A percentile compares a stretch with the other conserved stretches of the same genome.
phyloP scores from a whole-genome alignment of 2,797 vertebrate genomes.

The Spea hammondii region DNA sequence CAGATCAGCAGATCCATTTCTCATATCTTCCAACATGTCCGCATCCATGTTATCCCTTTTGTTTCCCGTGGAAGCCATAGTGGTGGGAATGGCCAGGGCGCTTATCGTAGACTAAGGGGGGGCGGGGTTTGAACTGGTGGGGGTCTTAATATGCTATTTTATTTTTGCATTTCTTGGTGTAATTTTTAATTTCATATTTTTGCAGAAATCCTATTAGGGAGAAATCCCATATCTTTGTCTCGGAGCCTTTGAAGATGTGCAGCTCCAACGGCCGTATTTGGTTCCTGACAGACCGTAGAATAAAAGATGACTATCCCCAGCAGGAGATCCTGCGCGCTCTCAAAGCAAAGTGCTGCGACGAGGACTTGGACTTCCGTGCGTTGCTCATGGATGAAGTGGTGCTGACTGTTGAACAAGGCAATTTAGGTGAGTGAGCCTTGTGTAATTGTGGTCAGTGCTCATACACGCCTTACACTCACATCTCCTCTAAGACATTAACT shows the following conservation, averaged over 20 bases:
- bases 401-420: conserved; percentile 75
- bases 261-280: conserved; percentile 73
- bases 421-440: conserved; percentile 66
- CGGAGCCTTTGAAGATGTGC: conserved; percentile 70
- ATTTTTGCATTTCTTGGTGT: no score
- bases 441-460: no score
- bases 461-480: no score
- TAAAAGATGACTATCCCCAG: conserved; percentile 77
- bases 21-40: no score
- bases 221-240: not conserved
- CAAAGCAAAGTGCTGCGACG: conserved; percentile 76
- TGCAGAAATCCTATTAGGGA: conserved; percentile 5
- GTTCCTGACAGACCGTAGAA: conserved; percentile 79
- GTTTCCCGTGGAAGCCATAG: no score
- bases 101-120: no score
- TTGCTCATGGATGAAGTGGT: conserved; percentile 77
- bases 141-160: no score
- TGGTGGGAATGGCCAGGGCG: no score
- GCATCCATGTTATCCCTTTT: no score
- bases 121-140: no score
- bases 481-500: no score
- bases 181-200: not conserved
- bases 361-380: conserved; percentile 73
- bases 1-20: no score
- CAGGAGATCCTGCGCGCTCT: conserved; percentile 73